Evolutionary conservation across 2,888 invertebrate genomes (phyloP), one percentile per base, ranked within the genome.

Genomic region (Lagria hirta): DNA sequence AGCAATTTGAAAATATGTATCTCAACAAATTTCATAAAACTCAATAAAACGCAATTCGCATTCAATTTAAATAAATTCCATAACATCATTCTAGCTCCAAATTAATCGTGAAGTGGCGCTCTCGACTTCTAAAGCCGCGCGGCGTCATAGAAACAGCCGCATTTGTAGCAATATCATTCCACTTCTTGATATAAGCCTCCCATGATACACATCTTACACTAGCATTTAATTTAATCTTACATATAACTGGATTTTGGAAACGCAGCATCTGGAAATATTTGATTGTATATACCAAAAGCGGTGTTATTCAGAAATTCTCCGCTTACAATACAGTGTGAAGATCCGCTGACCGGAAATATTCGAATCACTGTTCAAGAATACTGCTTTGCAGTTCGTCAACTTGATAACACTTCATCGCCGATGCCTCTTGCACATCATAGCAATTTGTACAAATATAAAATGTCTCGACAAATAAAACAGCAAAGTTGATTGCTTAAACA

Each of bases 201-300:
- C 44, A 43, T 36, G 42, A 45, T 49, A 49, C 44, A 45, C 49
- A 38, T 48, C 48, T 48, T 48, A 48, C 41, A 48, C 42, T 45
- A 37, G 49, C 47, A 34, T 47, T 34, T 49, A 49, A 49, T 49
- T 51, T 43, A 48, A 46, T 49, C 51, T 49, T 35, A 48, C 36
- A 36, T 49, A 30, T 47, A 47, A 47, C 34, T 28, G 42, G 38
- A 52, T 52, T 49, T 48, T 21, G 34, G 37, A 47, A 43, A 42
- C 46, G 33, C 46, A 28, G 42, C 51, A 49, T 41, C 51, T 49
- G 44, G 43, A 42, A 52, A 49, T 37, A 52, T 47, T 49, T 43
- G 43, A 51, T 51, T 51, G 51, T 49, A 22, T 35, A 24, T 22
- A 29, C 28, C 37, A 42, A 34, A 24, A 32, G 35, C 21, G 18